Conservation (phyloP, 2,888 invertebrate species). For the Xylota sylvarum region DNA sequence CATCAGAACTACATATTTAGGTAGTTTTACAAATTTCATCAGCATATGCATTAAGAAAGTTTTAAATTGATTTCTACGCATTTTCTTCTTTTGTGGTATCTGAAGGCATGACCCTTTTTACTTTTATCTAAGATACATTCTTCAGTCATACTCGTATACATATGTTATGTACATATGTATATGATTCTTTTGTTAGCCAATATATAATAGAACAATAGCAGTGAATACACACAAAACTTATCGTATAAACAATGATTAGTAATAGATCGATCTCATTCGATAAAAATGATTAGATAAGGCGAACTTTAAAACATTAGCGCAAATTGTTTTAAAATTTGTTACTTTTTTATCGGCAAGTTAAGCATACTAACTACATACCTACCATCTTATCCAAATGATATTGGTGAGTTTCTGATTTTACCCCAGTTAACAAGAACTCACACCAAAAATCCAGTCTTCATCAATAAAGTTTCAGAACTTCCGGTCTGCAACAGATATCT, state of each 20-base stretch:
- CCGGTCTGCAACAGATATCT: no score
- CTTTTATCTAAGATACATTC: no score
- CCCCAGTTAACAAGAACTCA: no score
- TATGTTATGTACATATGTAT: not conserved
- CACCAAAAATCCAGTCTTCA: no score
- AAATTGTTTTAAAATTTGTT: not conserved
- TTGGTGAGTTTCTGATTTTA: no score
- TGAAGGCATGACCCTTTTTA: not conserved
- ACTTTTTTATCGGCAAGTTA: no score
- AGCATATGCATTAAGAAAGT: not conserved
- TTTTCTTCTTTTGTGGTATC: not conserved
- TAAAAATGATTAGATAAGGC: conserved; percentile 31
- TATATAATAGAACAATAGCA: not conserved
- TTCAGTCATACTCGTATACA: not conserved
- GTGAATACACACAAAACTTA: not conserved
- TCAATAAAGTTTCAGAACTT: no score
- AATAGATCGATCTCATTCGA: conserved; percentile 1
- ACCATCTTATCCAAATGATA: no score
- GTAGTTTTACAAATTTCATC: not conserved
- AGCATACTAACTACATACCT: no score
- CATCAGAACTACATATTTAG: not conserved
- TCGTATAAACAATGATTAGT: conserved; percentile 9
- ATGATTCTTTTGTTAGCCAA: conserved; percentile 2
- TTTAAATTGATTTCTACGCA: not conserved
- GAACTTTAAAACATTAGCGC: not conserved